Evolutionary conservation across 2,888 invertebrate species (phyloP), one percentile per base, ranked within the genome.

Genomic region (Empis livida): DNA sequence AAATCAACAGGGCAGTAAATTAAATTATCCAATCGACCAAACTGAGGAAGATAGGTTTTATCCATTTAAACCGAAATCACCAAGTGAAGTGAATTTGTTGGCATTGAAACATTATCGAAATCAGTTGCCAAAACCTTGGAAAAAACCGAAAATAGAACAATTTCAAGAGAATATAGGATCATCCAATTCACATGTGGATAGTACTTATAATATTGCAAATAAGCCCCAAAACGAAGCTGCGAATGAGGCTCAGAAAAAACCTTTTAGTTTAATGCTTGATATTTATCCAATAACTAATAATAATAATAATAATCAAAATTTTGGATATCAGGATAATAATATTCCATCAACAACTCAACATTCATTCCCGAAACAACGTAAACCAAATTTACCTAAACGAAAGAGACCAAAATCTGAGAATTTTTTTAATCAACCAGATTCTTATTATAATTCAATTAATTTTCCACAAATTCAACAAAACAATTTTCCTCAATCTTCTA

Each of bases 11-110:
- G 50, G 55, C 5, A 13, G 45, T 47, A 30, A 14, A 48, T 31
- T 38, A 48, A 23, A 47, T 46, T 10, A 53, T 46, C 31, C 48
- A 49, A 20, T 30, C 40, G 1, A 49, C 32, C 11, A 59, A 59
- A 30, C 64, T 64, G 10, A 58, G 65, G 16, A 59, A 63, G 30
- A 58, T 65, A 46, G 84, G 85, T 73, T 85, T 52, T 78, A 77
- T 59, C 75, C 73, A 3, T 85, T 75, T 57, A 86, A 83, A 60
- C 85, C 86, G 0, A 77, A 79, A 49, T 79, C 77, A 53, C 84
- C 84, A 0, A 77, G 82, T 32, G 85, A 86, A 47, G 76, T 86
- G 0, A 86, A 86, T 66, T 67, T 84, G 38, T 59, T 86, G 54
- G 84, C 84, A 4, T 76, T 81, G 38, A 70, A 66, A 37, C 70